phyloP scores from a whole-genome alignment of 2,113 vertebrate species.

The Prietella phreatophila region DNA sequence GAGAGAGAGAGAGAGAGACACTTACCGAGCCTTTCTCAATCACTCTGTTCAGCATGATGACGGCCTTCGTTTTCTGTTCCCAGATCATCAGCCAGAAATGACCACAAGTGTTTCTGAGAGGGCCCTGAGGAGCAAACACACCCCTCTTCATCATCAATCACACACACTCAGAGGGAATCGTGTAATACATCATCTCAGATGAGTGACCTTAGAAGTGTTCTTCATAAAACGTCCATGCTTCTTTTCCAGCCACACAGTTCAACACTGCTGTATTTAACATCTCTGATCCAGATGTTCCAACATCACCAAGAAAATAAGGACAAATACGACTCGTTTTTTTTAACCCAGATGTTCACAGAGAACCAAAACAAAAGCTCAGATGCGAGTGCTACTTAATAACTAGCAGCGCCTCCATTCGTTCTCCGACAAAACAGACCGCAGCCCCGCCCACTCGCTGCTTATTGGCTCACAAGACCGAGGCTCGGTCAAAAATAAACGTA shows the following conservation, averaged over 20 bases:
- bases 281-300: too few relatives aligned
- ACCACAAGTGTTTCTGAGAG: slow-evolving; percentile 92
- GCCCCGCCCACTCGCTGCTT: background rate
- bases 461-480: background rate
- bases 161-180: background rate
- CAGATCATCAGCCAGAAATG: slow-evolving; percentile 99
- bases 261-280: too few relatives aligned
- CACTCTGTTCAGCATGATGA: slow-evolving; percentile 96
- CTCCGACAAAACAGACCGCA: too few relatives aligned
- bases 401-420: background rate
- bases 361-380: too few relatives aligned
- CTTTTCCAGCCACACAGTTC: too few relatives aligned
- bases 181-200: background rate
- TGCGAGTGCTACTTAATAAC: too few relatives aligned
- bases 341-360: too few relatives aligned
- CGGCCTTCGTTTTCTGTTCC: slow-evolving; percentile 92
- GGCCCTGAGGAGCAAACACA: slow-evolving; percentile 75
- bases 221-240: too few relatives aligned
- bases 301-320: too few relatives aligned
- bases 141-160: background rate
- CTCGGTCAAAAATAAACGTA: background rate
- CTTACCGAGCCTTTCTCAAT: slow-evolving; percentile 97
- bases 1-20: slow-evolving; percentile 56
- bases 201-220: too few relatives aligned
- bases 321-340: too few relatives aligned